Percentiles rank a stretch among this genome's conserved stretches.
Evolutionary conservation across 2,888 invertebrate genomes (phyloP).

Genomic region (Lordiphosa fenestrarum): DNA sequence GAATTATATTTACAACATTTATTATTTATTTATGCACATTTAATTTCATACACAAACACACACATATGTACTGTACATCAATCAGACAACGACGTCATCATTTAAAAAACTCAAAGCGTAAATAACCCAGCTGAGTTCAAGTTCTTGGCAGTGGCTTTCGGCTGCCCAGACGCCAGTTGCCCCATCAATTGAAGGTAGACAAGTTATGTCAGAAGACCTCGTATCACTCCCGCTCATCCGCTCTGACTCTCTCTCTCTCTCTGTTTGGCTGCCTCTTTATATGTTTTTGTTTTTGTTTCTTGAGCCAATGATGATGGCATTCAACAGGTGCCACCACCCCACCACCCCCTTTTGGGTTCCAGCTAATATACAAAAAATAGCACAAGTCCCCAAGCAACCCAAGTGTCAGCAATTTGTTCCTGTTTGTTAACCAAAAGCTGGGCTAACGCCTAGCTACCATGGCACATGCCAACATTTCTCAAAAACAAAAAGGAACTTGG

Average conservation of each 20-base stretch:
- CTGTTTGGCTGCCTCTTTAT: neutral
- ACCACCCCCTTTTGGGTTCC: slow-evolving; percentile 1
- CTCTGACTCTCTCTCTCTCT: slow-evolving; percentile 11
- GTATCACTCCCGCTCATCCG: slow-evolving; percentile 15
- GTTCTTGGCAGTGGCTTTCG: slow-evolving; percentile 61
- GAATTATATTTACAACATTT: slow-evolving; percentile 25
- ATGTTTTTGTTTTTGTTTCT: slow-evolving; percentile 9
- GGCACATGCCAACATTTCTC: too few species aligned
- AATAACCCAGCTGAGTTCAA: slow-evolving; percentile 54
- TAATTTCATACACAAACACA: neutral
- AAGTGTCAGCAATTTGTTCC: slow-evolving; percentile 20
- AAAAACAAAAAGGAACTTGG: slow-evolving; percentile 6
- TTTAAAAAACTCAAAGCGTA: slow-evolving; percentile 38
- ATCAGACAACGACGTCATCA: slow-evolving; percentile 60
- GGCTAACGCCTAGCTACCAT: slow-evolving; percentile 11
- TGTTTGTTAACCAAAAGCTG: slow-evolving; percentile 18
- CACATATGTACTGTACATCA: slow-evolving; percentile 10
- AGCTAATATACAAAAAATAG: slow-evolving; percentile 3
- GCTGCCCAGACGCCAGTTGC: slow-evolving; percentile 26
- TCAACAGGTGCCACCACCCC: slow-evolving; percentile 65
- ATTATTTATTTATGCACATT: slow-evolving; percentile 24
- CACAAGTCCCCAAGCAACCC: slow-evolving; percentile 13
- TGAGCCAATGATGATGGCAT: slow-evolving; percentile 7
- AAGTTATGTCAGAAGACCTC: slow-evolving; percentile 54
- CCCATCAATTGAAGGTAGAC: slow-evolving; percentile 44